Percentiles rank a stretch among this genome's conserved stretches.
phyloP scores from a whole-genome alignment of 30 jellyfish, hydroid and myxozoan genomes.

The Turritopsis rubra region DNA sequence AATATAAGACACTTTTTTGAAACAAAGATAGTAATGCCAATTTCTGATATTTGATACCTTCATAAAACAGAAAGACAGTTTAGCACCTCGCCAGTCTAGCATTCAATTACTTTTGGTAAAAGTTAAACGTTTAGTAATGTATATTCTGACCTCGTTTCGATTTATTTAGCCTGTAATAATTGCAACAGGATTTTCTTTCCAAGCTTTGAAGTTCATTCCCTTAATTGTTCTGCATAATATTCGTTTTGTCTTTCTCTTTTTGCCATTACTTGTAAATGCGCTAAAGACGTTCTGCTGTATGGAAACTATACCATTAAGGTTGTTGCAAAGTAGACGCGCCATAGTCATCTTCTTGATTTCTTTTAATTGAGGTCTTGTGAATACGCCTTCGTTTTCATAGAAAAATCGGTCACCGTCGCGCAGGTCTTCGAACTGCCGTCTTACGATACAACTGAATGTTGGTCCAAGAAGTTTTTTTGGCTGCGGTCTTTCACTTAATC shows the following conservation, averaged over 20 bases:
- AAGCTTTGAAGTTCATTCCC: background rate
- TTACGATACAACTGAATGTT: slow-evolving; percentile 27
- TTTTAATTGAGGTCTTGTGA: slow-evolving; percentile 20
- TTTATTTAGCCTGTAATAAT: background rate
- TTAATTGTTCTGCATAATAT: background rate
- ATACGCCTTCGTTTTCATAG: slow-evolving; percentile 36
- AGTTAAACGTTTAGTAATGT: background rate
- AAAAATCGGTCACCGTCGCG: slow-evolving; percentile 50
- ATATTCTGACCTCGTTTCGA: background rate
- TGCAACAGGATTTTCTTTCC: background rate
- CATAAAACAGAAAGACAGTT: too few relatives aligned
- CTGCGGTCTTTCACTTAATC: slow-evolving; percentile 19
- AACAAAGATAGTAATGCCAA: too few relatives aligned
- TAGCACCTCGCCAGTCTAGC: too few relatives aligned
- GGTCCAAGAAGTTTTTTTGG: slow-evolving; percentile 27
- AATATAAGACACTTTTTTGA: too few relatives aligned
- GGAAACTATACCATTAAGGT: background rate
- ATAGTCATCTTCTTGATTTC: slow-evolving; percentile 25
- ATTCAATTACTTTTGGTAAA: background rate
- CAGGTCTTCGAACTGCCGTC: slow-evolving; percentile 23
- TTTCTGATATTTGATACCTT: too few relatives aligned
- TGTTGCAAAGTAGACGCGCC: slow-evolving; percentile 5
- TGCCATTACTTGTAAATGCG: background rate
- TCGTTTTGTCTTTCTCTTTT: background rate
- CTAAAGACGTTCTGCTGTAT: background rate